These are phyloP conservation scores for Tolypeutes matacus DNA, from an alignment of 2,797 vertebrate species.

Conservation along the genomic window DNA sequence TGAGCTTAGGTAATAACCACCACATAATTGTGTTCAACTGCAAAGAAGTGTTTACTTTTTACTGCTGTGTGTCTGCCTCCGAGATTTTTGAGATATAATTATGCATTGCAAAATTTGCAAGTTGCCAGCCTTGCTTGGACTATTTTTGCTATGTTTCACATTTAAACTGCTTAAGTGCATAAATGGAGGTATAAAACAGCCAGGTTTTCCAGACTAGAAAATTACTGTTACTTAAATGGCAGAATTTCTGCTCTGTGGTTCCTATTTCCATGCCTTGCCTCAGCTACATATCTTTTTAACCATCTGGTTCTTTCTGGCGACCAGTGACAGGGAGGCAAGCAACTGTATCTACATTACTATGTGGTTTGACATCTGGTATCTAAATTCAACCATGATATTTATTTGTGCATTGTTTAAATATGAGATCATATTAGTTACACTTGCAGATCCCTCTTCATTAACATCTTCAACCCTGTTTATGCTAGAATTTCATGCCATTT, in stretches of 20 bases:
- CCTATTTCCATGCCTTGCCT: conserved; percentile 57
- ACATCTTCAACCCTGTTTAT: conserved; percentile 49
- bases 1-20: conserved; percentile 71
- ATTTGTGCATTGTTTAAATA: conserved; percentile 80
- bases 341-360: conserved; percentile 80
- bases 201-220: conserved; percentile 82
- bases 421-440: conserved; percentile 75
- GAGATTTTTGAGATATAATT: conserved; percentile 70
- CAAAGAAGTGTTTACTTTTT: conserved; percentile 56
- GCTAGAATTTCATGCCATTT: conserved; percentile 15
- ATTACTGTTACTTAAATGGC: conserved; percentile 77
- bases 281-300: conserved; percentile 78
- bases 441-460: conserved; percentile 66
- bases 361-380: conserved; percentile 82
- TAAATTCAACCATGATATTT: conserved; percentile 77
- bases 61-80: conserved; percentile 66
- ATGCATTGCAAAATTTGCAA: conserved; percentile 66
- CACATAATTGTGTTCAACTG: conserved; percentile 45
- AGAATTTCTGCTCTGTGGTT: conserved; percentile 73
- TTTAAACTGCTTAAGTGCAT: conserved; percentile 80
- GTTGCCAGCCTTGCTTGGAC: conserved; percentile 65
- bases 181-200: conserved; percentile 72
- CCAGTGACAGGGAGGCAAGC: conserved; percentile 76
- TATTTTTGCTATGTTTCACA: conserved; percentile 79
- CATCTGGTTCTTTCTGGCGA: conserved; percentile 86